phyloP scores from a whole-genome alignment of 2,797 vertebrate genomes.

The Melanotaenia pygmaea region DNA sequence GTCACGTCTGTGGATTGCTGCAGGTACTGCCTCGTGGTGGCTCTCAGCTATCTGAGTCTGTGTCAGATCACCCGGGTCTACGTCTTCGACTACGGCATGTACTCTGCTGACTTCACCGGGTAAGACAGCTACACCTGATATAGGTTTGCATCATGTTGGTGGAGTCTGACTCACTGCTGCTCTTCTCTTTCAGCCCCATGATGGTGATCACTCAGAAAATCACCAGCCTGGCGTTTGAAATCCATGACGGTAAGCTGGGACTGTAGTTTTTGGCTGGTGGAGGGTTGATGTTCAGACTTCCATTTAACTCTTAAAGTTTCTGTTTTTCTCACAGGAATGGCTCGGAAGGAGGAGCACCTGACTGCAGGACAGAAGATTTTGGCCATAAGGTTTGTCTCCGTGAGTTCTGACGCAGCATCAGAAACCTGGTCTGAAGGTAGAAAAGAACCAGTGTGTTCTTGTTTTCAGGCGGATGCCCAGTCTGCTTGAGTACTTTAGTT shows the following conservation, averaged over 20 bases:
- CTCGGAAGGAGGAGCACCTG: slow-evolving; percentile 91
- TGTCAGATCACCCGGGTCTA: slow-evolving; percentile 95
- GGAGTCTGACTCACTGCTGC: too few relatives aligned
- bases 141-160: too few relatives aligned
- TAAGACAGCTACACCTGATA: slow-evolving; percentile 16
- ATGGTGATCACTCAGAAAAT: slow-evolving; percentile 98
- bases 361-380: slow-evolving; percentile 88
- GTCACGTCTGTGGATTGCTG: slow-evolving; percentile 1
- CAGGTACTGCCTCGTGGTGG: slow-evolving; percentile 93
- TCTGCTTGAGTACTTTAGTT: slow-evolving; percentile 94
- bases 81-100: slow-evolving; percentile 95
- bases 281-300: not conserved
- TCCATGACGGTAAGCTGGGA: slow-evolving; percentile 90
- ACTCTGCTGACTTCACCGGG: slow-evolving; percentile 96
- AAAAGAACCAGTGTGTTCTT: not conserved
- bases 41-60: slow-evolving; percentile 93
- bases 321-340: slow-evolving; percentile 84
- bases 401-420: too few relatives aligned
- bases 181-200: slow-evolving; percentile 86
- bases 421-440: not conserved
- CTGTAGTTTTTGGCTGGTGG: too few relatives aligned
- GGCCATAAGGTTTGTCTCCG: slow-evolving; percentile 86
- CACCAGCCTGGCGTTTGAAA: slow-evolving; percentile 93
- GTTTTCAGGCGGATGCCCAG: slow-evolving; percentile 91
- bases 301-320: not conserved